Evolutionary conservation across 2,888 invertebrate genomes (phyloP), one percentile per base, ranked within the genome.

Genomic region (Hirtodrosophila histrioides): DNA sequence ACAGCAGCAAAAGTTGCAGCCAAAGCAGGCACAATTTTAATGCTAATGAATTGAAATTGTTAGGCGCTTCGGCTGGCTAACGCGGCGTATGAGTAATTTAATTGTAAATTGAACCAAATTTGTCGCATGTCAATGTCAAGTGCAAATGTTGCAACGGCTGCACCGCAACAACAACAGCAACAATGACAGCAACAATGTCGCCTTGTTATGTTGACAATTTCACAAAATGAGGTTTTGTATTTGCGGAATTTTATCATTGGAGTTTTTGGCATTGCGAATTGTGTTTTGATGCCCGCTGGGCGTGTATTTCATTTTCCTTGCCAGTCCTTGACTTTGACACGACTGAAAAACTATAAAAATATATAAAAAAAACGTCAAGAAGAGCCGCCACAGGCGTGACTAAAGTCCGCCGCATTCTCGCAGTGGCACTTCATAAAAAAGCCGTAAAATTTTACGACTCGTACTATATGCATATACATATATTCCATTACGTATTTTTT

Each of bases 1-100:
- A 64, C 63, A 41, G 44, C 54, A 46, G 55, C 27, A 11, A 36
- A 24, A 17, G 33, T 44, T 41, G 27, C 27, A 48, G 63, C 45
- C 23, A 27, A 36, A 43, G 11, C 23, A 24, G 49, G 29, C 24
- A 29, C 49, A 49, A 62, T 70, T 69, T 68, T 65, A 75, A 84
- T 84, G 82, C 87, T 87, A 84, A 85, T 84, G 87, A 87, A 84
- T 84, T 85, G 71, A 82, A 85, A 81, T 86, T 63, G 74, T 60
- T 45, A 41, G 48, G 65, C 64, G 65, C 64, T 39, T 46, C 48
- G 46, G 50, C 58, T 27, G 40, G 43, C 31, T 17, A 55, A 50
- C 64, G 64, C 51, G 69, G 64, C 82, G 80, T 78, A 83, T 86
- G 66, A 46, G 78, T 51, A 75, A 86, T 83, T 77, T 77, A 75